Percentiles rank a stretch among this genome's conserved stretches.
phyloP scores from a whole-genome alignment of 1,140 invertebrate genomes.

The Centruroides sculpturatus region DNA sequence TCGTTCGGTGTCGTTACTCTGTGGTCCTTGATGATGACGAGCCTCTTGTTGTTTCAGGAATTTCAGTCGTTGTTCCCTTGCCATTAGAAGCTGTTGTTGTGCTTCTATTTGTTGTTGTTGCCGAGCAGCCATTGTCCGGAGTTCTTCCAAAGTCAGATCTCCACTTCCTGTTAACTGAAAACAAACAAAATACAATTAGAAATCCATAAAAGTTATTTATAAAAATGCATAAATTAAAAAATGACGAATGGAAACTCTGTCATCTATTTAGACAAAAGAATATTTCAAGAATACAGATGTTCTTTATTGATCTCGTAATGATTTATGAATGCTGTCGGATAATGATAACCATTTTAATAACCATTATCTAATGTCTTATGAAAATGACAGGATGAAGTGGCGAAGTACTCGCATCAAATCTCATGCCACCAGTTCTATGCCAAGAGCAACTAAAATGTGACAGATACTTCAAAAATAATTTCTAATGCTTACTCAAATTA shows the following conservation, averaged over 20 bases:
- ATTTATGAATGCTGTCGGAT: no score
- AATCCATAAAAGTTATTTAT: not conserved
- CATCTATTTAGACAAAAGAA: no score
- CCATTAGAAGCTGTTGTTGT: conserved; percentile 75
- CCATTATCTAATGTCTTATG: no score
- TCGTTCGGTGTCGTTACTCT: conserved; percentile 24
- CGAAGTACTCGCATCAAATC: no score
- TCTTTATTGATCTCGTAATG: no score
- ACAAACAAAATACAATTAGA: not conserved
- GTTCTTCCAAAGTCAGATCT: conserved; percentile 22
- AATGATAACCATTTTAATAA: no score
- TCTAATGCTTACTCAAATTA: no score
- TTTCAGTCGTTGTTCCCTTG: conserved; percentile 80
- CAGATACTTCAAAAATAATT: no score
- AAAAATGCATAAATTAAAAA: not conserved
- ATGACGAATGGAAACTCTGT: not conserved
- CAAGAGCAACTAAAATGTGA: no score
- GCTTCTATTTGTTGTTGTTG: conserved; percentile 93
- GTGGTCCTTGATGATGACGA: conserved; percentile 62
- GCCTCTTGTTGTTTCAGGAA: conserved; percentile 87
- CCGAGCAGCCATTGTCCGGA: conserved; percentile 71
- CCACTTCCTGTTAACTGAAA: conserved; percentile 6
- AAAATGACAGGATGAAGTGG: no score
- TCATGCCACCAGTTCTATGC: no score
- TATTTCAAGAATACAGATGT: no score